These are phyloP conservation scores for Diplosoma virens DNA, from an alignment of 23 tunicate species.

Conservation along the genomic window DNA sequence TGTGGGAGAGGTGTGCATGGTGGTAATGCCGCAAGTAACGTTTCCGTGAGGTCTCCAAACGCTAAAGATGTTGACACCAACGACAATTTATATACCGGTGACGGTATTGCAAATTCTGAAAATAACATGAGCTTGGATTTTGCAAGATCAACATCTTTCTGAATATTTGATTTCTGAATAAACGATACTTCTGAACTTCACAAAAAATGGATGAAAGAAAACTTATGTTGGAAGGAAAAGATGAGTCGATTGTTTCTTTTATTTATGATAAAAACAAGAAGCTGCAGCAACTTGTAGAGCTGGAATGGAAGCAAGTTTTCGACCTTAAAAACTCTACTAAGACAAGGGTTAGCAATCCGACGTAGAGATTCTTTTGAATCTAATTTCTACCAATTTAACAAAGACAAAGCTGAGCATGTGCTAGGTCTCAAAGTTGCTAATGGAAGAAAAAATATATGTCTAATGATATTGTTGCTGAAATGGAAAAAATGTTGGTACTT, in stretches of 20 bases:
- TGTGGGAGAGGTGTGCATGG: conserved; percentile 1
- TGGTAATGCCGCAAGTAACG: conserved; percentile 13
- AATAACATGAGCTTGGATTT: conserved; percentile 14
- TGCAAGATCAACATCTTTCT: conserved; percentile 11
- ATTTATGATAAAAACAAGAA: conserved; percentile 5
- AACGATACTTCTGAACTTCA: conserved; percentile 21
- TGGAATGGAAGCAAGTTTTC: conserved; percentile 25
- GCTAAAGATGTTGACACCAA: conserved; percentile 13
- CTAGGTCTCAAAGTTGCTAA: conserved; percentile 24
- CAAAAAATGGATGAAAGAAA: conserved; percentile 19
- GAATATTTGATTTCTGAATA: no score
- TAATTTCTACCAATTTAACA: conserved; percentile 7
- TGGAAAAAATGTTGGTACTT: conserved; percentile 16
- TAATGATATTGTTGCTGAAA: conserved; percentile 17
- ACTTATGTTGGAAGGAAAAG: conserved; percentile 19
- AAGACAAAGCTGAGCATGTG: conserved; percentile 16
- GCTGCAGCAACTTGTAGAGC: conserved; percentile 32
- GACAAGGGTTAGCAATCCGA: conserved; percentile 19
- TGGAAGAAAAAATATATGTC: conserved; percentile 23
- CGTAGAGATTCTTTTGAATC: conserved; percentile 26
- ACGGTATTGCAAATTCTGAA: conserved; percentile 6
- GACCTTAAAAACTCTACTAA: conserved; percentile 5
- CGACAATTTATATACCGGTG: conserved; percentile 6
- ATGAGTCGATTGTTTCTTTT: conserved; percentile 18
- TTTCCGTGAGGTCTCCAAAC: conserved; percentile 11